A percentile compares a stretch with the other conserved stretches of the same genome.
These are phyloP conservation scores for Diabrotica undecimpunctata DNA, from an alignment of 1,140 invertebrate species.

Conservation along the genomic window DNA sequence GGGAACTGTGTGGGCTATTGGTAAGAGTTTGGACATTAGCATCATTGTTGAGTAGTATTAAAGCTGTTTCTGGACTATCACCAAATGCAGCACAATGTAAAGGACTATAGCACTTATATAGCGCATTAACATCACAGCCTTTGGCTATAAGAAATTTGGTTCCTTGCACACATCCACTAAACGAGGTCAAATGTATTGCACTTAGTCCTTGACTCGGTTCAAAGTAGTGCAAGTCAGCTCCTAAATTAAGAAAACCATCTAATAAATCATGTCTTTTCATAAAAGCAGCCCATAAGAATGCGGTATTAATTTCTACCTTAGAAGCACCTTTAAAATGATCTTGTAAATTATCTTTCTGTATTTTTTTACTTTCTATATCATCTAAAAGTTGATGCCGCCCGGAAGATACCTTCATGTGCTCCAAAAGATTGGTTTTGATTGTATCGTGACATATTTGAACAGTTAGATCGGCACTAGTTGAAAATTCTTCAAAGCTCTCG, in stretches of 20 bases:
- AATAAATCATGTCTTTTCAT: slow-evolving; percentile 63
- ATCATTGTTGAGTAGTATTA: slow-evolving; percentile 65
- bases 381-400: slow-evolving; percentile 64
- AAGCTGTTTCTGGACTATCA: slow-evolving; percentile 68
- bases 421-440: slow-evolving; percentile 64
- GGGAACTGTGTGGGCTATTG: slow-evolving; percentile 58
- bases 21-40: slow-evolving; percentile 54
- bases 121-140: slow-evolving; percentile 64
- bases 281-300: slow-evolving; percentile 68
- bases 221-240: slow-evolving; percentile 65
- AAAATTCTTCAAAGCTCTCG: slow-evolving; percentile 68
- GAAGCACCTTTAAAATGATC: slow-evolving; percentile 53
- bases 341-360: slow-evolving; percentile 54
- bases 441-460: slow-evolving; percentile 70
- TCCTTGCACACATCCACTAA: slow-evolving; percentile 69
- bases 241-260: slow-evolving; percentile 55
- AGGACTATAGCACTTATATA: slow-evolving; percentile 66
- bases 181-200: slow-evolving; percentile 70
- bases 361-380: slow-evolving; percentile 63
- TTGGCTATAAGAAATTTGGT: slow-evolving; percentile 64
- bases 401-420: slow-evolving; percentile 64
- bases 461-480: slow-evolving; percentile 59
- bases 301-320: slow-evolving; percentile 63
- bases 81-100: slow-evolving; percentile 79
- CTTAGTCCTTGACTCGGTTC: slow-evolving; percentile 65